Evolutionary conservation across 2,797 vertebrate genomes (phyloP), one percentile per base, ranked within the genome.

Genomic region (Mormyrus hasselquistii): DNA sequence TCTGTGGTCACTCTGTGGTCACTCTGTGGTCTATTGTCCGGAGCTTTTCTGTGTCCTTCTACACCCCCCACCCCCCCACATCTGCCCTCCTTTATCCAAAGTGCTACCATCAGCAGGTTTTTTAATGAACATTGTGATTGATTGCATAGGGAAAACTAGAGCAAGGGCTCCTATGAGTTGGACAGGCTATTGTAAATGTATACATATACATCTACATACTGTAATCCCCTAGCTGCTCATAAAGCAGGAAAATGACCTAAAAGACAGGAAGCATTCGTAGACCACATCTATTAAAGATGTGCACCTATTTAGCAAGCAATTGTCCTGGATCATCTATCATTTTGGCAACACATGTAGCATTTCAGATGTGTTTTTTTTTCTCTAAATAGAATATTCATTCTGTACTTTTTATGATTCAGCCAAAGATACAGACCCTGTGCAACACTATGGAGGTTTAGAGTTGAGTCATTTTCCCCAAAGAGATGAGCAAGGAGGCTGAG

Each of bases 71-170:
- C 25, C 3, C 8, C 62, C 19, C 59, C 8, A 44, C 62, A 38
- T 22, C 34, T 41, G 47, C 41, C 38, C 65, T 69, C 65, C 34
- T 79, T 87, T 62, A 29, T 9, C 25, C 89, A 34, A 44, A 22
- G 14, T 8, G n/a, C 47, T 76, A 41, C 14, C 85, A 87, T 87
- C 62, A 76, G 49, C 50, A 16, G 12, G 4, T 79, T 73, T 89
- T 41, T 8, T 12, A 52, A 6, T 52, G 53, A 47, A 57, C 22
- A 82, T n/a, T 0, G 2, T 89, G 89, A 89, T 87, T 89, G 85
- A 89, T 89, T 87, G 22, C 86, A 52, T 8, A 19, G 12, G 62
- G 50, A 50, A 89, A 89, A 86, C 59, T 89, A 52, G 89, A 79
- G 85, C 89, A 87, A 62, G 59, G 52, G 84, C 34, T 50, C 84